A percentile compares a stretch with the other conserved stretches of the same genome.
Conservation (phyloP, 2,797 vertebrate genomes). For the Triplophysa yarkandensis region DNA sequence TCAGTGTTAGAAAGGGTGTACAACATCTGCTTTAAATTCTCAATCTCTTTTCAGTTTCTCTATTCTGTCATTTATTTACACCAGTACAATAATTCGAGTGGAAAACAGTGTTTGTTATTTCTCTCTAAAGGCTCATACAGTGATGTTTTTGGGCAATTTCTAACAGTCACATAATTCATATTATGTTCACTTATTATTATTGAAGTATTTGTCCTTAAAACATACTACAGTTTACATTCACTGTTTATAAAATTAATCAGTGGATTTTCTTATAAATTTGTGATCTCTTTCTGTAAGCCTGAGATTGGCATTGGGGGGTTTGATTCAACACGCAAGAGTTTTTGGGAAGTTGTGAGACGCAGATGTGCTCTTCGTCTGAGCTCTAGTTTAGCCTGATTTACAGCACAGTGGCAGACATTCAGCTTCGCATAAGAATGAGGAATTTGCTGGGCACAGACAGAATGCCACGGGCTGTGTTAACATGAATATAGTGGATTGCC, state of each 20-base stretch:
- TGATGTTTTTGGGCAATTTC: slow-evolving; percentile 10
- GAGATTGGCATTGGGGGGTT: slow-evolving; percentile 16
- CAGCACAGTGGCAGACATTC: slow-evolving; percentile 20
- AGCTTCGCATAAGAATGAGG: slow-evolving; percentile 33
- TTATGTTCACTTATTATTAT: background rate
- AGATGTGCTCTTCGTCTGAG: slow-evolving; percentile 1
- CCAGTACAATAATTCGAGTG: slow-evolving; percentile 3
- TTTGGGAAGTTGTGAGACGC: slow-evolving; percentile 4
- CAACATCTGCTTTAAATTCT: background rate
- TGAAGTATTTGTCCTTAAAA: background rate
- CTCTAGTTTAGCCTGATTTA: slow-evolving; percentile 33
- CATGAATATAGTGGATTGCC: slow-evolving; percentile 8
- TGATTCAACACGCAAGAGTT: background rate
- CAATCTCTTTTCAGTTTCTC: background rate
- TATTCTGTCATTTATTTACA: slow-evolving; percentile 23
- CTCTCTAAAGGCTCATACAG: background rate
- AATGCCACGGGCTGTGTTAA: slow-evolving; percentile 9
- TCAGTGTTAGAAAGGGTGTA: slow-evolving; percentile 11
- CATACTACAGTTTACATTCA: background rate
- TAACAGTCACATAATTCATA: background rate
- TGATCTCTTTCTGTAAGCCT: background rate
- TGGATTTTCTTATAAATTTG: no score
- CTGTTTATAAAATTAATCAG: background rate
- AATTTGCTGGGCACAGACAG: slow-evolving; percentile 25
- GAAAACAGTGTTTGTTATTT: slow-evolving; percentile 11